Evolutionary conservation across 1,140 invertebrate genomes (phyloP).

Genomic region (Brachionus paranguensis): DNA sequence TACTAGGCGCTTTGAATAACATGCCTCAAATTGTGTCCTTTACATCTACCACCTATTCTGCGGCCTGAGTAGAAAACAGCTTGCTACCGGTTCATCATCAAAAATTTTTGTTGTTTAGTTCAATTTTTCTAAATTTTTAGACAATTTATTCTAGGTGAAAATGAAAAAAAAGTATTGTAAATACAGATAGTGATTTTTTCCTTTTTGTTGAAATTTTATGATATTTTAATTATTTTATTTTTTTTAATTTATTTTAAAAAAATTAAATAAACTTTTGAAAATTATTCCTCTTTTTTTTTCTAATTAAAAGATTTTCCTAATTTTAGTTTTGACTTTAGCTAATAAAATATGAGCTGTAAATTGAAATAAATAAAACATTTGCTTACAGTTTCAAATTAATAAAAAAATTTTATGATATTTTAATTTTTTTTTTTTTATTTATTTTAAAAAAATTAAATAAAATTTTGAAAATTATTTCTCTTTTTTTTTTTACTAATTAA

Average conservation of each 20-base stretch:
- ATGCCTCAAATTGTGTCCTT: background rate
- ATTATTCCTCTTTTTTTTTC: background rate
- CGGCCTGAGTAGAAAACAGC: background rate
- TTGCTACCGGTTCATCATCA: background rate
- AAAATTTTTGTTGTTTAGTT: background rate
- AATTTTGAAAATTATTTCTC: too few relatives aligned
- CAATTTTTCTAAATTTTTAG: background rate
- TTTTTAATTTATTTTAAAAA: background rate
- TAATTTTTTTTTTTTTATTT: background rate
- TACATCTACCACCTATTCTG: background rate
- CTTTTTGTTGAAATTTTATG: background rate
- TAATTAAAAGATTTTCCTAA: background rate
- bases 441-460: background rate
- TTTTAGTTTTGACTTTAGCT: too few relatives aligned
- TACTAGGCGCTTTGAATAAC: background rate
- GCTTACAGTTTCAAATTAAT: too few relatives aligned
- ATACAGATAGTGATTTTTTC: background rate
- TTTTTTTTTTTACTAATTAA: too few relatives aligned
- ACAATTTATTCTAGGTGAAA: background rate
- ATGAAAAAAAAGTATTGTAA: background rate
- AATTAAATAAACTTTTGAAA: background rate
- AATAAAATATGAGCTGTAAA: too few relatives aligned
- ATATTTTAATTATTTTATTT: background rate
- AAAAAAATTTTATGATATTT: background rate
- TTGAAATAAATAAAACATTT: too few relatives aligned